Conservation (phyloP, 2,888 invertebrate species). For the Patella pellucida region DNA sequence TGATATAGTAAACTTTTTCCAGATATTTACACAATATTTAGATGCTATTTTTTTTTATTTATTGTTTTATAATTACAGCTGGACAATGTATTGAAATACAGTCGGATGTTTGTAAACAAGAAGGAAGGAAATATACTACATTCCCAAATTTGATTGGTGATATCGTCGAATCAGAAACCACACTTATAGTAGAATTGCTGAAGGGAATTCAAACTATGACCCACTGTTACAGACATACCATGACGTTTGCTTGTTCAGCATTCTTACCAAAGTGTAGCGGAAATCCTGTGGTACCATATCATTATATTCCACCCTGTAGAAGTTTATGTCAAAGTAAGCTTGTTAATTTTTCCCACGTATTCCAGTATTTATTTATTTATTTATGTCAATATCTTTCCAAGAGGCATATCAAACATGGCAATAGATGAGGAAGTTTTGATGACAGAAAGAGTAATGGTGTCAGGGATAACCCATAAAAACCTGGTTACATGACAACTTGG, state of each 20-base stretch:
- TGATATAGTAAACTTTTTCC: too few species aligned
- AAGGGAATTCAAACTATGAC: slow-evolving; percentile 46
- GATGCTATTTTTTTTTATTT: not conserved
- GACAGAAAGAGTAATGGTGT: too few species aligned
- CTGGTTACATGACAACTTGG: too few species aligned
- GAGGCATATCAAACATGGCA: too few species aligned
- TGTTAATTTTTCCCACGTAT: too few species aligned
- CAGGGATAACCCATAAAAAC: too few species aligned
- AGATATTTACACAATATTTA: too few species aligned
- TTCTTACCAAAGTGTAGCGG: slow-evolving; percentile 55
- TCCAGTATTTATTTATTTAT: too few species aligned
- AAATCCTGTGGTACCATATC: slow-evolving; percentile 35
- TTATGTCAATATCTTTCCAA: too few species aligned
- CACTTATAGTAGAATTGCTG: slow-evolving; percentile 35
- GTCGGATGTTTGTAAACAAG: slow-evolving; percentile 34
- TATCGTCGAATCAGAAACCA: slow-evolving; percentile 39
- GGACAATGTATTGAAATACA: slow-evolving; percentile 40
- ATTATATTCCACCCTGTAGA: slow-evolving; percentile 57
- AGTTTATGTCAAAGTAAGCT: slow-evolving; percentile 57
- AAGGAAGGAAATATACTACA: slow-evolving; percentile 46
- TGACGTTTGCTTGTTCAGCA: slow-evolving; percentile 51
- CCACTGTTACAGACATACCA: slow-evolving; percentile 51
- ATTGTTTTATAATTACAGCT: slow-evolving; percentile 31
- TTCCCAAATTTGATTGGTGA: slow-evolving; percentile 51
- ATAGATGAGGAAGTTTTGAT: too few species aligned